Conservation (phyloP, 2,797 vertebrate genomes). For the Phataginus tricuspis region DNA sequence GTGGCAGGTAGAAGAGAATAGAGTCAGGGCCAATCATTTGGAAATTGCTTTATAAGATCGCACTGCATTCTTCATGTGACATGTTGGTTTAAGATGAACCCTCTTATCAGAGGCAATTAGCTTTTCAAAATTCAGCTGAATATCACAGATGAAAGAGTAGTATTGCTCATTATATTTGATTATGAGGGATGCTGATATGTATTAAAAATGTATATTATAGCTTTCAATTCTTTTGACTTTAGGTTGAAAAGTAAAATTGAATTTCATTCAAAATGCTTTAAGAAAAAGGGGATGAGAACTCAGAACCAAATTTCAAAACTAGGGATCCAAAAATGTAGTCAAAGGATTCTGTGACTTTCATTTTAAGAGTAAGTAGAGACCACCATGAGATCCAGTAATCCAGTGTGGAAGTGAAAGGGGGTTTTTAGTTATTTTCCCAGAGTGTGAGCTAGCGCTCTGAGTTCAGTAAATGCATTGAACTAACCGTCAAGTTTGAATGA, state of each 20-base stretch:
- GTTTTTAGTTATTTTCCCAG: neutral
- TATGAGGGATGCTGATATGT: neutral
- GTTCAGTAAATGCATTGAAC: neutral
- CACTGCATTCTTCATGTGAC: neutral
- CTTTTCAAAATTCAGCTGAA: constrained; percentile 21
- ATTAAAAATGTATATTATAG: neutral
- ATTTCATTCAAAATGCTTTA: constrained; percentile 43
- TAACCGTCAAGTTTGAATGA: neutral
- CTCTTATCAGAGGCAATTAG: constrained; percentile 49
- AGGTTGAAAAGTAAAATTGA: neutral
- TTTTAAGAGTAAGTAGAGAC: neutral
- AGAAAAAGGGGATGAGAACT: neutral
- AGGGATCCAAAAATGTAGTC: constrained; percentile 13
- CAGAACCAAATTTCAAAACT: constrained; percentile 38
- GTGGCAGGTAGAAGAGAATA: neutral
- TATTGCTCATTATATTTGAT: neutral
- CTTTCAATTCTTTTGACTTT: constrained; percentile 10
- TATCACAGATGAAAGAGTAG: neutral
- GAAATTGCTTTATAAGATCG: neutral
- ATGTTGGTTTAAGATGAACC: neutral
- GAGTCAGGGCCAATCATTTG: neutral
- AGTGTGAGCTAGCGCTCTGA: neutral
- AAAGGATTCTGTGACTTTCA: constrained; percentile 9
- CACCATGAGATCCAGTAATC: constrained; percentile 15
- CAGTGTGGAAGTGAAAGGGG: neutral